Percentiles rank a stretch among this genome's conserved stretches.
Conservation (phyloP, 2,888 invertebrate genomes). For the Protodeltote pygarga region DNA sequence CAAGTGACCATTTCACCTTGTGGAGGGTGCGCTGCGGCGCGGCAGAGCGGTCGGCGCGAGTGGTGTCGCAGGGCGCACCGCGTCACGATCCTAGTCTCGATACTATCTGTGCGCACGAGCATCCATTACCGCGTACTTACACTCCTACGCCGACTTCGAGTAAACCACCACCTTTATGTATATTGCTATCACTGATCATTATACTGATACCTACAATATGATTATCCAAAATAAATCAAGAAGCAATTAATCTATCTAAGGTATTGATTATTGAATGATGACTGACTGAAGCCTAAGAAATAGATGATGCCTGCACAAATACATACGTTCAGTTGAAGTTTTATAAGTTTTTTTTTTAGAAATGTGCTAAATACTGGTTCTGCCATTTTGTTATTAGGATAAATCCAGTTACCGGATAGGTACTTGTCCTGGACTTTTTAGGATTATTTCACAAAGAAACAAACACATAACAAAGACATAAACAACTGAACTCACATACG, state of each 20-base stretch:
- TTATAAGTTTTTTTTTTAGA: too few relatives aligned
- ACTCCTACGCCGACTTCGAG: constrained; percentile 46
- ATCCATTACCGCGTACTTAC: constrained; percentile 51
- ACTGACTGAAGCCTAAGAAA: too few relatives aligned
- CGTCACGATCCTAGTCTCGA: constrained; percentile 66
- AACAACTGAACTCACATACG: neutral
- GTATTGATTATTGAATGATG: too few relatives aligned
- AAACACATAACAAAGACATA: constrained; percentile 5
- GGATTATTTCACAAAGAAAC: neutral
- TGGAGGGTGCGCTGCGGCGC: constrained; percentile 41
- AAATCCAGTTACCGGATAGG: too few relatives aligned
- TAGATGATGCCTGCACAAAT: too few relatives aligned
- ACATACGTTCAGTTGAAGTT: too few relatives aligned
- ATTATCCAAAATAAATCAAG: constrained; percentile 8
- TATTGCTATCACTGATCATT: constrained; percentile 54
- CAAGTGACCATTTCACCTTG: constrained; percentile 43
- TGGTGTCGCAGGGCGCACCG: constrained; percentile 51
- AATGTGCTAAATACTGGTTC: too few relatives aligned
- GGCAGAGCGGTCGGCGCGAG: too few relatives aligned
- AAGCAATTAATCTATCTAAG: too few relatives aligned
- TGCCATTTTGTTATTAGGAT: too few relatives aligned
- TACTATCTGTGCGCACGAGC: constrained; percentile 64
- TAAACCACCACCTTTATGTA: constrained; percentile 54
- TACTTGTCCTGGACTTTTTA: neutral
- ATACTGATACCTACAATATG: constrained; percentile 26